Evolutionary conservation across 2,888 invertebrate genomes (phyloP).

Genomic region (Protophormia terraenovae): DNA sequence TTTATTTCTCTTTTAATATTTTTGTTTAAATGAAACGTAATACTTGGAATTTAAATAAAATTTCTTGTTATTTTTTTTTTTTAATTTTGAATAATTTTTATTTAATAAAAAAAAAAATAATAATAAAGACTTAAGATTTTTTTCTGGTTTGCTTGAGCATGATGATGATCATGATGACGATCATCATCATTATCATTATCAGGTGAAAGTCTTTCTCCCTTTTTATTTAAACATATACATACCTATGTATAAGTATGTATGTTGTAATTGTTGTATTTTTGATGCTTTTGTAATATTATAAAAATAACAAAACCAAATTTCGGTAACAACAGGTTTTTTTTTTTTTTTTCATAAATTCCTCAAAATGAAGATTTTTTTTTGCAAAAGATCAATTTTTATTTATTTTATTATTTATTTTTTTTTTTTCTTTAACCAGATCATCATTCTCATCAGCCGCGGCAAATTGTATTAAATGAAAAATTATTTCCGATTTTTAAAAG

Average conservation of each 20-base stretch:
- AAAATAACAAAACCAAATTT: slow-evolving; percentile 21
- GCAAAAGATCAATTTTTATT: too few species aligned
- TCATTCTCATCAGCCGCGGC: too few species aligned
- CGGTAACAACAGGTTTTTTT: slow-evolving; percentile 38
- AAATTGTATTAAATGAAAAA: too few species aligned
- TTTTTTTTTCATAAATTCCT: neutral
- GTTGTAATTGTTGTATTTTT: slow-evolving; percentile 18
- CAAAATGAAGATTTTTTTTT: neutral
- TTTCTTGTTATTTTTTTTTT: neutral
- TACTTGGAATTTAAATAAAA: slow-evolving; percentile 40
- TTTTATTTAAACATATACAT: neutral
- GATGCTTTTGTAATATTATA: slow-evolving; percentile 1
- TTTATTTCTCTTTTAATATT: slow-evolving; percentile 1
- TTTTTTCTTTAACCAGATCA: too few species aligned
- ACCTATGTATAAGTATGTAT: neutral
- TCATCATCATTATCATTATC: slow-evolving; percentile 10
- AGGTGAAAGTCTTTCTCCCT: slow-evolving; percentile 62
- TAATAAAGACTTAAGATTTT: too few species aligned
- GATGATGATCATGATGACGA: neutral
- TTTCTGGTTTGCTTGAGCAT: too few species aligned
- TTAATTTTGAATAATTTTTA: slow-evolving; percentile 19
- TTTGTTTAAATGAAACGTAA: slow-evolving; percentile 20
- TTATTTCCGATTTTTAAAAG: too few species aligned
- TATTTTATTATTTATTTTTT: too few species aligned
- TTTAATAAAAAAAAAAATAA: too few species aligned